Evolutionary conservation across 2,797 vertebrate species (phyloP).

Genomic region (Clamator glandarius): DNA sequence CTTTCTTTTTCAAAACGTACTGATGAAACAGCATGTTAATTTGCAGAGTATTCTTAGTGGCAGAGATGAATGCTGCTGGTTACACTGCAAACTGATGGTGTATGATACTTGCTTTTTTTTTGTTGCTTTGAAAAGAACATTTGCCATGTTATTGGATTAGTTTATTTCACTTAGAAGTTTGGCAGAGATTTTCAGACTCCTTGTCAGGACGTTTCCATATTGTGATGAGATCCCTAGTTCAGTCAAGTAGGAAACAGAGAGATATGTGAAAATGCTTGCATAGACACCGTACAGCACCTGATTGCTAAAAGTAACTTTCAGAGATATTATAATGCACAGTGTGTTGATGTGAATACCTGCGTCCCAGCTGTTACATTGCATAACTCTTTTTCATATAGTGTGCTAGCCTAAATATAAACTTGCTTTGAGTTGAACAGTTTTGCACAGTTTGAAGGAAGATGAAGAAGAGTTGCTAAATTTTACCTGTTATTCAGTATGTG

Average conservation of each 20-base stretch:
- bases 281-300: neutral
- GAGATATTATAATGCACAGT: neutral
- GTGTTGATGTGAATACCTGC: neutral
- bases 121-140: neutral
- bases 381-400: neutral
- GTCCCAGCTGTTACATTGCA: neutral
- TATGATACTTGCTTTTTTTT: neutral
- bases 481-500: neutral
- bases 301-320: neutral
- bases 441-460: neutral
- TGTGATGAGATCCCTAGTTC: neutral
- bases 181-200: neutral
- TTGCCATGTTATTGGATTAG: neutral
- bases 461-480: neutral
- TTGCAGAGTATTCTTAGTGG: neutral
- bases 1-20: neutral
- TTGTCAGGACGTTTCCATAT: neutral
- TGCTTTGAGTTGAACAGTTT: neutral
- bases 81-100: neutral
- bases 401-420: neutral
- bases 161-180: neutral
- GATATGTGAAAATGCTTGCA: neutral
- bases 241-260: neutral
- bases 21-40: neutral
- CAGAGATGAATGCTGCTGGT: neutral